These are phyloP conservation scores for Paedocypris sp. DNA, from an alignment of 2,113 vertebrate species.

Conservation along the genomic window DNA sequence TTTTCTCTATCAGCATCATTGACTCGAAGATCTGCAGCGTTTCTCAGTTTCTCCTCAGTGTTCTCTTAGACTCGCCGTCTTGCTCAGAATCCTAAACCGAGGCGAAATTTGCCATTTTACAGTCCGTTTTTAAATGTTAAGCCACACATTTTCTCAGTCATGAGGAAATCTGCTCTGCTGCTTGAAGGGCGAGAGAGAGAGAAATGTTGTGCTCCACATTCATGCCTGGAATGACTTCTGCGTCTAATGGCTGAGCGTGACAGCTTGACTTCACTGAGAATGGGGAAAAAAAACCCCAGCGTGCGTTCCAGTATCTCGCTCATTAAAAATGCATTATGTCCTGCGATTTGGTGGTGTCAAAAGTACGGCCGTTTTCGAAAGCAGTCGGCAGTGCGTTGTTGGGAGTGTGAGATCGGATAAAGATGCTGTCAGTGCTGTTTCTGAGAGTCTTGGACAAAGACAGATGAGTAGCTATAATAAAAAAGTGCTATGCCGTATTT, in stretches of 20 bases:
- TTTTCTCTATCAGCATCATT: background rate
- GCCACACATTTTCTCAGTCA: background rate
- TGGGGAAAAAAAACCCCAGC: conserved; percentile 5
- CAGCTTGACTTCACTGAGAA: conserved; percentile 1
- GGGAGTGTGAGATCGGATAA: background rate
- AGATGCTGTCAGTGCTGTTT: conserved; percentile 1
- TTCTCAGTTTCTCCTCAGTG: background rate
- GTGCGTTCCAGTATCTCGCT: background rate
- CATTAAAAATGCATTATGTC: conserved; percentile 19
- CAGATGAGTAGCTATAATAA: too few relatives aligned
- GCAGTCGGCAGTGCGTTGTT: conserved; percentile 9
- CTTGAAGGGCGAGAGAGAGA: background rate
- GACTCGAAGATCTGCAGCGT: background rate
- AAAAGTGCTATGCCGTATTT: too few relatives aligned
- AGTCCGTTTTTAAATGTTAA: background rate
- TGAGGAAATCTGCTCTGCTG: background rate
- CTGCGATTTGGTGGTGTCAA: background rate
- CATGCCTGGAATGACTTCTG: background rate
- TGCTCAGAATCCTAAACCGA: background rate
- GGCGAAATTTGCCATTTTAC: background rate
- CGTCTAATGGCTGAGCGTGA: background rate
- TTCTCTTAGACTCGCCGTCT: background rate
- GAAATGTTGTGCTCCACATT: background rate
- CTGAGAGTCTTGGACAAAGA: background rate
- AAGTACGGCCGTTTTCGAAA: background rate